These are phyloP conservation scores for Falco concolor DNA, from an alignment of 2,797 vertebrate genomes.

Conservation along the genomic window DNA sequence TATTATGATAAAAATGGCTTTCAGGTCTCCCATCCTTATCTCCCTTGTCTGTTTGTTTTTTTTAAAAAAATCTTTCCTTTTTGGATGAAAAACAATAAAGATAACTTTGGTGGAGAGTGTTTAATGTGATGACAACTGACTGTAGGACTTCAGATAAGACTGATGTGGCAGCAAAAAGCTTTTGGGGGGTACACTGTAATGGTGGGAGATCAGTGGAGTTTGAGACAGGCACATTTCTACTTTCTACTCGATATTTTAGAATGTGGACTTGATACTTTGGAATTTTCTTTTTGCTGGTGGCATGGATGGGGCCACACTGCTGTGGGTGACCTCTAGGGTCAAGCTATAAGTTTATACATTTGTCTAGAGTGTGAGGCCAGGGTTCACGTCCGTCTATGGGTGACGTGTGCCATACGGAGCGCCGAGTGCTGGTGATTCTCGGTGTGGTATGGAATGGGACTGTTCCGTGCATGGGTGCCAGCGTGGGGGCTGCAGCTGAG, in stretches of 20 bases:
- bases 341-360: rapidly evolving
- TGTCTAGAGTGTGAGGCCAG: not conserved
- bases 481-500: not conserved
- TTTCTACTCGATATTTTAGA: not conserved
- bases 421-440: not conserved
- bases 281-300: not conserved
- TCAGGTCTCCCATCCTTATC: not conserved
- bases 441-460: too few species aligned
- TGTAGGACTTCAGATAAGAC: not conserved
- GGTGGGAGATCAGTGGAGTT: not conserved
- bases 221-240: not conserved
- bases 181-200: not conserved
- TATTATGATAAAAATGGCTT: not conserved
- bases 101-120: not conserved
- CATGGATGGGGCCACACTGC: not conserved
- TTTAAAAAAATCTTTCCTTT: not conserved
- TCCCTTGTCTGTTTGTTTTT: not conserved
- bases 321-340: not conserved
- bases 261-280: not conserved
- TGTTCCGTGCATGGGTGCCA: not conserved
- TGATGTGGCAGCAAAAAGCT: not conserved
- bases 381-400: rapidly evolving
- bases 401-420: not conserved
- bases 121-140: not conserved
- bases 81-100: not conserved